Conservation (phyloP, 2,888 invertebrate species). For the Yponomeuta sedellus region DNA sequence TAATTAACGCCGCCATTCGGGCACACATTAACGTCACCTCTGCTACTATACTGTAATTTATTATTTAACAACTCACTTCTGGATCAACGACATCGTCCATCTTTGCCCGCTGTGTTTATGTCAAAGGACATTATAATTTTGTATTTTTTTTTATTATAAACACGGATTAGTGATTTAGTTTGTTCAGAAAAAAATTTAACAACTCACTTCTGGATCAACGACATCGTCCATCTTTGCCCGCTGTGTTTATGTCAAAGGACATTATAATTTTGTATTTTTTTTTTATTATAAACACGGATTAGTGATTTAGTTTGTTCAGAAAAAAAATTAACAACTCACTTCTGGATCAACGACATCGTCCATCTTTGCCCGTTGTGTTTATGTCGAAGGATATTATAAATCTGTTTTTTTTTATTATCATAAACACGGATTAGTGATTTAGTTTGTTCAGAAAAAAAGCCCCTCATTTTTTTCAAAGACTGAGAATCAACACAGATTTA, state of each 20-base stretch:
- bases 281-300: background rate
- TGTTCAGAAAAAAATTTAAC: background rate
- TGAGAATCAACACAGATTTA: no score
- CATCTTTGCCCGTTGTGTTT: background rate
- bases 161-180: background rate
- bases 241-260: background rate
- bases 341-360: background rate
- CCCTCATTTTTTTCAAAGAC: no score
- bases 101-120: background rate
- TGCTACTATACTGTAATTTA: constrained; percentile 25
- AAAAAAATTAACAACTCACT: background rate
- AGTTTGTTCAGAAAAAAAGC: no score
- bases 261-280: no score
- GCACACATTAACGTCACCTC: constrained; percentile 60
- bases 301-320: no score
- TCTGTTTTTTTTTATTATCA: no score
- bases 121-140: background rate
- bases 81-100: background rate
- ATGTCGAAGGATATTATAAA: background rate
- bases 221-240: background rate
- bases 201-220: background rate
- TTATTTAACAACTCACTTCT: constrained; percentile 1
- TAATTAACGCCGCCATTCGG: constrained; percentile 60
- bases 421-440: background rate
- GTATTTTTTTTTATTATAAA: no score